These are phyloP conservation scores for Crioceris asparagi DNA, from an alignment of 2,888 invertebrate species.

Conservation along the genomic window DNA sequence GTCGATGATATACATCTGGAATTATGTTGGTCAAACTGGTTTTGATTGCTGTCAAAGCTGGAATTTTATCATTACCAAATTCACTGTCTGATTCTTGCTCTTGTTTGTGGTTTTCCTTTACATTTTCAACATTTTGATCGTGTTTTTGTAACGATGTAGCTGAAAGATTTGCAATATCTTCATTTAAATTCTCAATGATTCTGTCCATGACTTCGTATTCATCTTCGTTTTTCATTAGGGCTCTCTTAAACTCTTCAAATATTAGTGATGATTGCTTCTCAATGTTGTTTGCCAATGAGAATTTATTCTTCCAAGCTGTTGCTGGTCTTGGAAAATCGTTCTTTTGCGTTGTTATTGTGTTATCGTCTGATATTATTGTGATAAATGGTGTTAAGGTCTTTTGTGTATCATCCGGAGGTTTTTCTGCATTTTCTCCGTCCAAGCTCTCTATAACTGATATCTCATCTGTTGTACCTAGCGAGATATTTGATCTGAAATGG, in stretches of 20 bases:
- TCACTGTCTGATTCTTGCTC: too few relatives aligned
- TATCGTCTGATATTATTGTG: conserved; percentile 8
- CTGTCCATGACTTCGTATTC: conserved; percentile 13
- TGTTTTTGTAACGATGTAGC: neutral
- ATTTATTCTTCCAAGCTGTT: conserved; percentile 1
- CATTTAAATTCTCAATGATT: conserved; percentile 17
- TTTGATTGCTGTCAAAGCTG: too few relatives aligned
- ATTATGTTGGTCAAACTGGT: too few relatives aligned
- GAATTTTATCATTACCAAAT: too few relatives aligned
- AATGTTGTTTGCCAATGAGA: conserved; percentile 2
- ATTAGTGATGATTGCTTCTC: conserved; percentile 3
- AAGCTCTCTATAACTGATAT: conserved; percentile 4
- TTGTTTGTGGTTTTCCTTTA: too few relatives aligned
- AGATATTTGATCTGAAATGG: too few relatives aligned
- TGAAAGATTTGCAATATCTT: conserved; percentile 16
- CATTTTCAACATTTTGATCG: too few relatives aligned
- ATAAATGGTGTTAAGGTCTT: conserved; percentile 12
- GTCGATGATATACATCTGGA: conserved; percentile 23
- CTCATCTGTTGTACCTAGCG: too few relatives aligned
- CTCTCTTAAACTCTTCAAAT: conserved; percentile 7
- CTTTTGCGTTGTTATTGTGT: neutral
- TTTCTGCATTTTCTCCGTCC: neutral
- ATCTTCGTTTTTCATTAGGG: conserved; percentile 6
- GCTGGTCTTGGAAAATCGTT: neutral
- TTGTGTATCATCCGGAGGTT: neutral